Base-by-base conservation (phyloP, 1,140 invertebrate species). In the Cyclina sinensis region DNA sequence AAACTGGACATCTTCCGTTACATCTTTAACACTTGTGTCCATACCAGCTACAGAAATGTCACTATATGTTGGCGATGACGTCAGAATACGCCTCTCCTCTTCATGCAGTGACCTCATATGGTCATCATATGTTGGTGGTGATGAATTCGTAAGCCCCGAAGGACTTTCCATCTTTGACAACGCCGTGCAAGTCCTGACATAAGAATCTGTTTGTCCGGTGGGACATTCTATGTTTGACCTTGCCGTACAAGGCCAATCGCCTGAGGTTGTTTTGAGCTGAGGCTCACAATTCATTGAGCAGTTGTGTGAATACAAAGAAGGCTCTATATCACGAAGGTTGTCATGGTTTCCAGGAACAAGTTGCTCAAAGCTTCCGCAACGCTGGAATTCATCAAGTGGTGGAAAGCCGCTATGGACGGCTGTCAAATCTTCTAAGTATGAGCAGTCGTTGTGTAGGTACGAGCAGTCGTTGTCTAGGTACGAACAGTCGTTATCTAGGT, bases 261-360 rank as follows among this genome's bases (percentile, higher is more conserved):
- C 24, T 9, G 57, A 27, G 4, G 18, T 62, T n/a, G 37, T 37
- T 16, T n/a, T n/a, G n/a, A n/a, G n/a, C n/a, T n/a, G n/a, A n/a
- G n/a, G n/a, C n/a, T 70, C 65, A 70, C 32, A 5, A 21, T 70
- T 70, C 5, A 70, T 18, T 18, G 65, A 70, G 65, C 32, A 18
- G 30, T 9, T 21, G 12, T 35, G 65, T 16, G 48, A 27, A 27
- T 84, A 84, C 11, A 84, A 54, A 7, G 85, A 79, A 7, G 74
- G n/a, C 18, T 87, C 70, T n/a, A 80, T 21, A 37, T 87, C 85
- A n/a, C 21, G n/a, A 0, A 79, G 43, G 39, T 54, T 65, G 32
- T 80, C 59, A 24, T 39, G 4, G n/a, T n/a, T 73, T 12, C 46
- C 85, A 46, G 85, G 85, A 16, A 87, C 85, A n/a, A 78, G 62